phyloP scores from a whole-genome alignment of 2,113 vertebrate species.

The Bombycilla garrulus region DNA sequence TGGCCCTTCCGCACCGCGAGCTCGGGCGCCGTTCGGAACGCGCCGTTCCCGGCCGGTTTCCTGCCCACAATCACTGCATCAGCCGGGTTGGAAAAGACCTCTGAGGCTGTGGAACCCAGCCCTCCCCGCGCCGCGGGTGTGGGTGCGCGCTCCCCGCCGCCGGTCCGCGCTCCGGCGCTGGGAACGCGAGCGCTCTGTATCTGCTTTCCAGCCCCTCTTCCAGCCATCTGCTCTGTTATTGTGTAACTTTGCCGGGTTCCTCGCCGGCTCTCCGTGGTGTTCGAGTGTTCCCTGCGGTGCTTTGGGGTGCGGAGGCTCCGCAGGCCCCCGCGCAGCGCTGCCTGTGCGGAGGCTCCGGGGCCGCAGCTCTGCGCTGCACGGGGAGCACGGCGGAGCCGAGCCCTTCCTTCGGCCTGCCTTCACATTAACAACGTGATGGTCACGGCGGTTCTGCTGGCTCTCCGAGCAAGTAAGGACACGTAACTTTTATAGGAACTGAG shows the following conservation, averaged over 20 bases:
- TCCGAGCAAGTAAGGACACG: accelerated
- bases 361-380: accelerated
- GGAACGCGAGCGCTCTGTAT: accelerated
- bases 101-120: accelerated
- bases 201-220: background rate
- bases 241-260: accelerated
- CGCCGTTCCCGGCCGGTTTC: background rate
- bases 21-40: background rate
- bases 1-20: background rate
- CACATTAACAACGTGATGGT: accelerated
- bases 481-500: background rate
- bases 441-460: accelerated
- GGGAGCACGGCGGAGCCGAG: background rate
- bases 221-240: accelerated
- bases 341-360: accelerated
- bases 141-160: background rate
- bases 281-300: accelerated
- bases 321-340: accelerated
- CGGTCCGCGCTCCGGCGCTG: background rate
- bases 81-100: background rate
- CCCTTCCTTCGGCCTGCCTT: background rate
- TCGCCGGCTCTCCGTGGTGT: accelerated
- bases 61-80: background rate
- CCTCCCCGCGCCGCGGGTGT: no score
- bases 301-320: accelerated